Evolutionary conservation across 2,888 invertebrate genomes (phyloP).

Genomic region (Miltochrista miniata): DNA sequence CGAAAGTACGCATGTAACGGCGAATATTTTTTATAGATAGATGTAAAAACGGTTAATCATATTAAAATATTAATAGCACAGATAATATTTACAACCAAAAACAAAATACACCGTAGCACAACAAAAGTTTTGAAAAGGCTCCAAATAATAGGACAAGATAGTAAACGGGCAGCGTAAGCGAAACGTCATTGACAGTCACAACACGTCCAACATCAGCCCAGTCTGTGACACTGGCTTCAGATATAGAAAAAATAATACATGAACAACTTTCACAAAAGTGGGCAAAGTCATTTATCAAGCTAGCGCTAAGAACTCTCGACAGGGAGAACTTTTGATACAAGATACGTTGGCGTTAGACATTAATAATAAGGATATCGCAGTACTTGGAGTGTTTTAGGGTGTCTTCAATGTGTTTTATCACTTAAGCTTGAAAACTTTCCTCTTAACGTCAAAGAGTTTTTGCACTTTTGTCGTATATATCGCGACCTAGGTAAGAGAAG

Average conservation of each 20-base stretch:
- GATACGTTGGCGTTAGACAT: slow-evolving; percentile 76
- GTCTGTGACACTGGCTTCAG: slow-evolving; percentile 47
- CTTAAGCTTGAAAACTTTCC: slow-evolving; percentile 69
- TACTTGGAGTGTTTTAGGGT: slow-evolving; percentile 69
- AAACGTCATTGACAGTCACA: slow-evolving; percentile 57
- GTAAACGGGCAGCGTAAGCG: slow-evolving; percentile 50
- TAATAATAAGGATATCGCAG: slow-evolving; percentile 80
- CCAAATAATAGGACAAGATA: slow-evolving; percentile 55
- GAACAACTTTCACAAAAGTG: slow-evolving; percentile 73
- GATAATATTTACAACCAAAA: slow-evolving; percentile 23
- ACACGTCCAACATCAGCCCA: slow-evolving; percentile 60
- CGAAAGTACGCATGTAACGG: too few relatives aligned
- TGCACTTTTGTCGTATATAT: slow-evolving; percentile 39
- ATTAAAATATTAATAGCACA: neutral
- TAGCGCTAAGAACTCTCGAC: slow-evolving; percentile 79
- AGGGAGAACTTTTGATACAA: slow-evolving; percentile 79
- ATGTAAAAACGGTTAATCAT: too few relatives aligned
- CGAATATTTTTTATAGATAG: too few relatives aligned
- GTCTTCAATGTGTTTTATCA: slow-evolving; percentile 75
- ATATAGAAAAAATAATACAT: slow-evolving; percentile 60
- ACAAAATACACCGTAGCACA: slow-evolving; percentile 13
- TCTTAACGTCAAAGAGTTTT: slow-evolving; percentile 56
- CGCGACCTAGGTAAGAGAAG: slow-evolving; percentile 48
- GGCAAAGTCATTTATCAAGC: slow-evolving; percentile 81
- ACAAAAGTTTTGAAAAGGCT: slow-evolving; percentile 41